Base-by-base conservation (phyloP, 2,888 invertebrate genomes). In the Rhopalosiphum nymphaeae region DNA sequence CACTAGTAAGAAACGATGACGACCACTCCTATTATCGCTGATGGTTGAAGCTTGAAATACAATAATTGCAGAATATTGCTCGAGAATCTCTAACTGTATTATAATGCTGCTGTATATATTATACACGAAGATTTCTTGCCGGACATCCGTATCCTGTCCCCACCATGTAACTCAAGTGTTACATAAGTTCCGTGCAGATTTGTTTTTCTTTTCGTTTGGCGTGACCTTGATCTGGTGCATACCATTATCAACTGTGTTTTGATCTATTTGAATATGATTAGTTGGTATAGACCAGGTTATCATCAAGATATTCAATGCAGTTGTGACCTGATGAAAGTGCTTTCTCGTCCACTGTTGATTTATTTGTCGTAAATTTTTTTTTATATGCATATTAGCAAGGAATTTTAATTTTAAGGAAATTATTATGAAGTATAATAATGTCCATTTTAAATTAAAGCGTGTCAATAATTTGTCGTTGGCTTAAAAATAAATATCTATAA, bases 71-170 rank as follows among this genome's bases (percentile, higher is more conserved):
- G 67, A 46, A n/a, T 11, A 49, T 42, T 44, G 53, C 53, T 21
- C 49, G 46, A 11, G 13, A 49, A 57, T 86, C 42, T 84, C 84
- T 84, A 89, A 93, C 89, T 89, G 89, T 25, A 36, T 78, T 78
- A 78, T 78, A 53, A 53, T 53, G 21, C 21, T 53, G 21, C 4
- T 16, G 53, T 53, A 53, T 53, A 53, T 53, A 53, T 21, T 53
- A 36, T 9, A 42, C 53, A 57, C 49, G 56, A 49, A 93, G 90
- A 93, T 93, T 93, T 93, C 93, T 89, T 42, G n/a, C 93, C 93
- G 89, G 93, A 93, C 93, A 93, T 93, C 93, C 93, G 93, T 90
- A 90, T 93, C 93, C 93, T 93, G 89, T 90, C 89, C 90, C 42
- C 88, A 67, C 92, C 10, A 10, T 25, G 7, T 13, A 25, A 7